Evolutionary conservation across 2,113 vertebrate species (phyloP).

Genomic region (Triplophysa rosa): DNA sequence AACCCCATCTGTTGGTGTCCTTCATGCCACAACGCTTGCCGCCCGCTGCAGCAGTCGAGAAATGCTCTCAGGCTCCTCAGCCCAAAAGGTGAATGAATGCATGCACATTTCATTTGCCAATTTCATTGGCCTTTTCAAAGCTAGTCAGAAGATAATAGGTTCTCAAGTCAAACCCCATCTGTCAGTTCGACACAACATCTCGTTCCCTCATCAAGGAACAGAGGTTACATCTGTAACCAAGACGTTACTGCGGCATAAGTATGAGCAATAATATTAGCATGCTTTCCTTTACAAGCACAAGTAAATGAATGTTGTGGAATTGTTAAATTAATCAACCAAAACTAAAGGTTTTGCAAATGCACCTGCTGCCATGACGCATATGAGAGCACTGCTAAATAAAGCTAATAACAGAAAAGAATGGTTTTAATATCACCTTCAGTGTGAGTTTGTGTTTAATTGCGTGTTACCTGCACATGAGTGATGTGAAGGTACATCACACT

Average conservation of each 20-base stretch:
- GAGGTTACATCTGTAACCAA: too few species aligned
- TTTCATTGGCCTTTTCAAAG: too few species aligned
- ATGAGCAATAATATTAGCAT: neutral
- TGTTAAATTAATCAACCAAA: neutral
- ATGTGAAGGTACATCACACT: conserved; percentile 96
- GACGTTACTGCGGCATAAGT: neutral
- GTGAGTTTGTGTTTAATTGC: neutral
- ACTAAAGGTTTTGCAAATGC: neutral
- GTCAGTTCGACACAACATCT: too few species aligned
- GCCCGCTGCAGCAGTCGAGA: too few species aligned
- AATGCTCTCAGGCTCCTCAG: too few species aligned
- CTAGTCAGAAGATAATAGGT: too few species aligned
- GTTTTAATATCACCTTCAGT: neutral
- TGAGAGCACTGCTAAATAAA: neutral
- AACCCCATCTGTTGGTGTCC: too few species aligned
- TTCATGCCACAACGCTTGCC: too few species aligned
- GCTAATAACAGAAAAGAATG: neutral
- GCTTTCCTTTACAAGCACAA: neutral
- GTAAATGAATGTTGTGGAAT: neutral
- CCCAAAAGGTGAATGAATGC: too few species aligned
- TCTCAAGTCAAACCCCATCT: too few species aligned
- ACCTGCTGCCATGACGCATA: neutral
- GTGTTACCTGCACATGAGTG: conserved; percentile 87
- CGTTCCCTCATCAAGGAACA: too few species aligned
- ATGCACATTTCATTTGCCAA: too few species aligned